Evolutionary conservation across 2,888 invertebrate species (phyloP), one percentile per base, ranked within the genome.

Genomic region (Scaeva pyrastri): DNA sequence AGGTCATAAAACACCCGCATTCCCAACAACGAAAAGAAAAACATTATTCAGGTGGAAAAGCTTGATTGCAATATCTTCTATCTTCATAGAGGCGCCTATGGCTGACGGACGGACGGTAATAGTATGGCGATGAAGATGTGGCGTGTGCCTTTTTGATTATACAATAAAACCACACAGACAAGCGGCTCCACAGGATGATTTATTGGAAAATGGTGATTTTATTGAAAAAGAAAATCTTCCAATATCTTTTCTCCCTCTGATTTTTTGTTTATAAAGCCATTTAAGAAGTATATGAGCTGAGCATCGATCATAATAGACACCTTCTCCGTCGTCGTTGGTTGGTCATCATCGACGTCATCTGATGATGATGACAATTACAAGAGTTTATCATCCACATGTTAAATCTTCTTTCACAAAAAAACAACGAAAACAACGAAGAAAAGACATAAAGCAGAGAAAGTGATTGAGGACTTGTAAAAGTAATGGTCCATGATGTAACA

Each of bases 151-250:
- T 66, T 48, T 66, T 36, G 66, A 66, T 66, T 66, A 66, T n/a
- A 31, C 45, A 66, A 66, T 31, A 66, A 66, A 48, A 66, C 66
- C 66, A 8, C 66, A 8, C 48, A 66, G 48, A 36, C 56, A 56
- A 71, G 52, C n/a, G 74, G 31, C 70, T 71, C 48, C 31, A 58
- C n/a, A 52, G 16, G 48, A 80, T 85, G 84, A 85, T 85, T 80
- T 85, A 85, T 85, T 75, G 75, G 52, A 21, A 74, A 74, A 70
- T 71, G 60, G 60, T 75, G 64, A 68, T 73, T 72, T 85, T 80
- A 75, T 71, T 72, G 66, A 71, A 80, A 72, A 79, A 55, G 45
- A 48, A 66, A 66, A 36, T 16, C 31, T 12, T 41, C 16, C 16
- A 43, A 39, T 48, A 21, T 45, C 52, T 43, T 39, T 31, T 39